A percentile compares a stretch with the other conserved stretches of the same genome.
Evolutionary conservation across 2,113 vertebrate genomes (phyloP).

Genomic region (Laticauda colubrina): DNA sequence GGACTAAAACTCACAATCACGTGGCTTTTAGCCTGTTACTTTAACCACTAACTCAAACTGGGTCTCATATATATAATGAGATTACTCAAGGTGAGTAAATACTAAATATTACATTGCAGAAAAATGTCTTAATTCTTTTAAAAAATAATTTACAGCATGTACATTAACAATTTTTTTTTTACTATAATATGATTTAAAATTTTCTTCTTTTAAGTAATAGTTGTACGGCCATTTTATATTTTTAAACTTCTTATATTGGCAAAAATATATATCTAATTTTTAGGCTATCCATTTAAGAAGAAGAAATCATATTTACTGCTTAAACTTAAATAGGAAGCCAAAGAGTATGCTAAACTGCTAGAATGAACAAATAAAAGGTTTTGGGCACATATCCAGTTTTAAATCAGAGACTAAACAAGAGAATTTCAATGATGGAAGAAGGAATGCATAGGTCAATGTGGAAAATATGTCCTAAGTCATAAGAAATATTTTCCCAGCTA

Average conservation of each 20-base stretch:
- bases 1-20: not conserved
- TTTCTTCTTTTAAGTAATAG: conserved; percentile 29
- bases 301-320: conserved; percentile 47
- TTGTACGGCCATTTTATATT: too few species aligned
- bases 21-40: not conserved
- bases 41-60: not conserved
- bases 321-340: conserved; percentile 57
- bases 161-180: not conserved
- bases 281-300: conserved; percentile 26
- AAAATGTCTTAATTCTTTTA: not conserved
- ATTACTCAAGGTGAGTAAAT: not conserved
- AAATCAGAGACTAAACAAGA: conserved; percentile 59
- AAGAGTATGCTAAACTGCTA: conserved; percentile 39
- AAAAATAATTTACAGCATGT: not conserved
- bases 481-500: conserved; percentile 56
- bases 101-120: not conserved
- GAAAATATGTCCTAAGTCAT: conserved; percentile 53
- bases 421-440: conserved; percentile 66
- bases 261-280: conserved; percentile 24
- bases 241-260: conserved; percentile 19
- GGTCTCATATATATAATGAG: not conserved
- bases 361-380: conserved; percentile 46
- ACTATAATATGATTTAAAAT: conserved; percentile 24
- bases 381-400: conserved; percentile 50
- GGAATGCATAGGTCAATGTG: conserved; percentile 60